Base-by-base conservation (phyloP, 1,140 invertebrate genomes). In the Cydia strobilella region DNA sequence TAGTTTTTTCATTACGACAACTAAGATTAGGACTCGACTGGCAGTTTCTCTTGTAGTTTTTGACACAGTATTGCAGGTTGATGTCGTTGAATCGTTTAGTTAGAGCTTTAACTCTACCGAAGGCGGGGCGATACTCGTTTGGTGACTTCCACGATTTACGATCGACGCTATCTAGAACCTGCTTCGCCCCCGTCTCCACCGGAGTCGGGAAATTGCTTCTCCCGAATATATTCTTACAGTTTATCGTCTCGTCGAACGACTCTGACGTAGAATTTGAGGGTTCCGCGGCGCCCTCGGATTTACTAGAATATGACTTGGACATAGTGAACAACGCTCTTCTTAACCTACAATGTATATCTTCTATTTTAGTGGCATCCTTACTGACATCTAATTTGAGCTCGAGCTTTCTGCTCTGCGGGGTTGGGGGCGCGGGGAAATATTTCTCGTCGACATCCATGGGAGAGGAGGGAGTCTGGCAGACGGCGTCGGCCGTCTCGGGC, bases 91-190 rank as follows among this genome's bases (percentile, higher is more conserved):
- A 96, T 80, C 95, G 94, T 86, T 95, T 95, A 4, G 95, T 94
- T 18, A 96, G 79, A 0, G 94, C 95, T 65, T 94, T 95, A 1
- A 96, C 95, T 88, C 94, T 93, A 1, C 95, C 95, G 69, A 93
- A 94, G 0, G 94, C 94, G 1, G 95, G 91, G 42, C 94, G 86
- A 23, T 94, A 94, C 71, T 95, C 94, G 74, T 95, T 94, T 1
- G 94, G 94, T 0, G 94, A 95, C 75, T 94, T 94, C 94, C 94
- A 95, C n/a, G 93, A 95, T 76, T 95, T 95, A 15, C 90, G 92
- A 45, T 94, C 92, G 7, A 93, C 91, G 35, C 80, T 84, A 72
- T 89, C 84, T 62, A 92, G 77, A 31, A 90, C 85, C 78, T 85
- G 78, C 48, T 82, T 86, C 7, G 80, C 79, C 12, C 80, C 84